phyloP scores from a whole-genome alignment of 2,113 vertebrate species.

The Oryzias curvinotus region DNA sequence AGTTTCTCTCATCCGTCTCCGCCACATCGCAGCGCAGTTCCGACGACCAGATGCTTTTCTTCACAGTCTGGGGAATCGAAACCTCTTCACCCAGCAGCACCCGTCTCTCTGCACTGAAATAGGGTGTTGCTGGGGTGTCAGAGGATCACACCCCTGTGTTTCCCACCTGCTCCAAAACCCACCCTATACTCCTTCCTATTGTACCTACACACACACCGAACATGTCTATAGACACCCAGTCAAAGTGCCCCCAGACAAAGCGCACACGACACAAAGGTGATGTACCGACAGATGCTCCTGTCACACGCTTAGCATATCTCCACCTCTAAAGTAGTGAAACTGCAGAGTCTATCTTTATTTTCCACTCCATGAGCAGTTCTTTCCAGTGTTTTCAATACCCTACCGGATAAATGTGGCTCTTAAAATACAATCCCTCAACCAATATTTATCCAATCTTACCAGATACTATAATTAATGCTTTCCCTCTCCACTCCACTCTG shows the following conservation, averaged over 20 bases:
- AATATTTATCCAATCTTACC: constrained; percentile 69
- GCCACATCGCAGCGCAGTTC: constrained; percentile 3
- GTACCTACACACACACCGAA: constrained; percentile 21
- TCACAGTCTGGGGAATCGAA: constrained; percentile 49
- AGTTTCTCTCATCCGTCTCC: neutral
- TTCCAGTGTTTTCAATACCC: constrained; percentile 26
- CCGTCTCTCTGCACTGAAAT: constrained; percentile 58
- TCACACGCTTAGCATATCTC: constrained; percentile 60
- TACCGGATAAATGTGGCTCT: constrained; percentile 36
- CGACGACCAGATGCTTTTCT: constrained; percentile 54
- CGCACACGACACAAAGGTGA: constrained; percentile 65
- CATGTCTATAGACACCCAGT: constrained; percentile 20
- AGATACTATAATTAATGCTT: constrained; percentile 70
- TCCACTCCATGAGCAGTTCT: constrained; percentile 8
- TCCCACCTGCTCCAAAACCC: constrained; percentile 62
- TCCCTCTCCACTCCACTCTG: constrained; percentile 28
- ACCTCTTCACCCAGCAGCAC: constrained; percentile 47
- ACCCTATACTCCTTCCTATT: constrained; percentile 24
- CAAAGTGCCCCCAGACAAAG: constrained; percentile 53
- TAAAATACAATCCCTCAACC: constrained; percentile 51
- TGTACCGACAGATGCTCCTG: constrained; percentile 67
- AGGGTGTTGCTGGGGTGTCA: constrained; percentile 75
- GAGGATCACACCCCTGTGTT: constrained; percentile 69
- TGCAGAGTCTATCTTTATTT: constrained; percentile 22
- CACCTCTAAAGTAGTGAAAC: constrained; percentile 51